Percentiles rank a stretch among this genome's conserved stretches.
These are phyloP conservation scores for Hycleus cichorii DNA, from an alignment of 1,140 invertebrate genomes.

Conservation along the genomic window DNA sequence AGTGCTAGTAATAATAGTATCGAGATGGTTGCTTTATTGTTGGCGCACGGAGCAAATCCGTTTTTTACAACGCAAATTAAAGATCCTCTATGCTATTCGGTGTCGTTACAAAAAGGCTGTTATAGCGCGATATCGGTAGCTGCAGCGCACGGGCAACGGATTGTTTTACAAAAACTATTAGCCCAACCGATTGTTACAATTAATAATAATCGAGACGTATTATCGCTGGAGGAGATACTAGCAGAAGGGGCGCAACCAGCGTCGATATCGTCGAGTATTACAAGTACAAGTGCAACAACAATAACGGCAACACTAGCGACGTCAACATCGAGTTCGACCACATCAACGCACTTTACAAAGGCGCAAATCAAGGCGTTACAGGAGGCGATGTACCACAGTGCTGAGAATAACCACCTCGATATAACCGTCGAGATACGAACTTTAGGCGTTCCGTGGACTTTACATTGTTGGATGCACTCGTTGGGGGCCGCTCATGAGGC, in stretches of 20 bases:
- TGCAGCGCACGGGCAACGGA: conserved; percentile 73
- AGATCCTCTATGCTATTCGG: conserved; percentile 76
- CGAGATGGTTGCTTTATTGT: conserved; percentile 70
- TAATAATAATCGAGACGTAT: conserved; percentile 54
- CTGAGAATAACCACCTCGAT: conserved; percentile 82
- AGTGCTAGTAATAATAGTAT: conserved; percentile 66
- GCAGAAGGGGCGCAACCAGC: conserved; percentile 58
- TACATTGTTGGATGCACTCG: conserved; percentile 89
- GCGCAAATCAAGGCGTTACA: conserved; percentile 76
- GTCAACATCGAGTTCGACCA: conserved; percentile 18
- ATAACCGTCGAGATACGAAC: conserved; percentile 77
- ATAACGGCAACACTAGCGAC: conserved; percentile 16
- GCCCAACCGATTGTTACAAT: conserved; percentile 64
- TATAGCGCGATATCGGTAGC: conserved; percentile 81
- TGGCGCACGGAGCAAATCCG: conserved; percentile 77
- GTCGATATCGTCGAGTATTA: conserved; percentile 34
- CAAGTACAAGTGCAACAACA: neutral
- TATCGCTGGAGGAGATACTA: conserved; percentile 83
- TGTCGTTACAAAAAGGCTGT: conserved; percentile 73
- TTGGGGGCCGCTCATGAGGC: conserved; percentile 76
- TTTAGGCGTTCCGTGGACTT: conserved; percentile 78
- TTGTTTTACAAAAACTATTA: conserved; percentile 67
- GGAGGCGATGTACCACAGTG: conserved; percentile 88
- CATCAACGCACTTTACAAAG: conserved; percentile 62
- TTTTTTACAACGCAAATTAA: conserved; percentile 78